Evolutionary conservation across 2,113 vertebrate genomes (phyloP), one percentile per base, ranked within the genome.

Genomic region (Irena cyanogastra): DNA sequence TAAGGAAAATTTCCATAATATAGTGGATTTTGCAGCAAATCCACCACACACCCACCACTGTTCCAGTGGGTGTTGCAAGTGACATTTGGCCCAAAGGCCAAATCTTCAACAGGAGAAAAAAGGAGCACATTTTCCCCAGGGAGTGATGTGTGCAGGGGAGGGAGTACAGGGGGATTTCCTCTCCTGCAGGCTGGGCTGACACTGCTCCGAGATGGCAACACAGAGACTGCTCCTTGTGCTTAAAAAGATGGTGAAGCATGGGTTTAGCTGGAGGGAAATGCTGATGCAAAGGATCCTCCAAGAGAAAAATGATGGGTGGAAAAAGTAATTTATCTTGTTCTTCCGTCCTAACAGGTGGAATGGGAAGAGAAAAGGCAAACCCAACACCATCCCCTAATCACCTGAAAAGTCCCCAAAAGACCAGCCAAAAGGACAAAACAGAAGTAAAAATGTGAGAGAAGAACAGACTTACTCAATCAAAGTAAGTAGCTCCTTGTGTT

Each of bases 251-350:
- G 63, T 94, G 88, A 95, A 78, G 50, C 57, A 60, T 66, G 59
- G 76, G 53, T 71, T 95, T 77, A 94, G 69, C 80, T 95, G 52
- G 66, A 89, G 71, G 59, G 66, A 97, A 92, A 68, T 89, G 78
- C 92, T 96, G 91, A 95, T 64, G 66, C 17, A 22, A 90, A 93
- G 75, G 49, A 59, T 92, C 56, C 50, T 89, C 57, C 31, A 12
- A 30, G 57, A 91, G 75, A 92, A 91, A 97, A 95, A 84, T 82
- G 56, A 83, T 95, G 82, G 75, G 31, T 88, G 35, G 87, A 20
- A 75, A 85, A 84, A 64, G 84, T 76, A 86, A 96, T 97, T 94
- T 87, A 45, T 93, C 82, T 89, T 95, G 74, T 83, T 65, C 95
- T 96, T 90, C 79, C 72, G 63, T 85, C 53, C 60, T 89, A 39